Base-by-base conservation (phyloP, 1,140 invertebrate genomes). In the Camponotus pennsylvanicus region DNA sequence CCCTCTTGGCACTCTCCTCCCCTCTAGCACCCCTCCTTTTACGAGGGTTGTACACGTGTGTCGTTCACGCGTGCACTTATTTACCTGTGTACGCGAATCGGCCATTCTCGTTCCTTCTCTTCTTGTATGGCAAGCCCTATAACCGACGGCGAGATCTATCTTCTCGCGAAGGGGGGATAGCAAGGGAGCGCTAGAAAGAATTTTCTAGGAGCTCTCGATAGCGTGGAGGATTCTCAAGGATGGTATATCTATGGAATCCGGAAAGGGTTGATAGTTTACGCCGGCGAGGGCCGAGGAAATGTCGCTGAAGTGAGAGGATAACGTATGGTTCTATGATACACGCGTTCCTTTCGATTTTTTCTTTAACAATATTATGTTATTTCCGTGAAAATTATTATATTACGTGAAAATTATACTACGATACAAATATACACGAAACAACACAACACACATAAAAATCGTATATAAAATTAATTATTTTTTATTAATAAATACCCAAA, bases 91-190 rank as follows among this genome's bases (percentile, higher is more conserved):
- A 76, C 57, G 40, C 73, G 57, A 79, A 89, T 90, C 86, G 86
- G 87, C 89, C 89, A 88, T 90, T 90, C 77, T 49, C 86, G 78
- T 90, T 90, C 86, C 85, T 85, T 83, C 80, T 61, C 78, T 86
- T 89, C 88, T 90, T 87, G 85, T 87, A 85, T 87, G 70, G 79
- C 69, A 63, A 70, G 59, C 69, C 15, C 42, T 85, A 27, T 27
- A 27, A 27, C 27, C 27, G 27, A 27, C 27, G 70, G 79, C 63
- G 69, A 70, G 55, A 63, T 11, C 42, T 85, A 89, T 86, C 88
- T 89, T 69, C 42, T 27, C 37, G 77, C 67, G 69, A 86, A 70
- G 59, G 3, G 37, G 37, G 75, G 45, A 21, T 21, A 73, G 34
- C n/a, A n/a, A n/a, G 11, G 32, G 32, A 40, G 73, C 71, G 69